Evolutionary conservation across 1,140 invertebrate genomes (phyloP).

Genomic region (Zeugodacus cucurbitae): DNA sequence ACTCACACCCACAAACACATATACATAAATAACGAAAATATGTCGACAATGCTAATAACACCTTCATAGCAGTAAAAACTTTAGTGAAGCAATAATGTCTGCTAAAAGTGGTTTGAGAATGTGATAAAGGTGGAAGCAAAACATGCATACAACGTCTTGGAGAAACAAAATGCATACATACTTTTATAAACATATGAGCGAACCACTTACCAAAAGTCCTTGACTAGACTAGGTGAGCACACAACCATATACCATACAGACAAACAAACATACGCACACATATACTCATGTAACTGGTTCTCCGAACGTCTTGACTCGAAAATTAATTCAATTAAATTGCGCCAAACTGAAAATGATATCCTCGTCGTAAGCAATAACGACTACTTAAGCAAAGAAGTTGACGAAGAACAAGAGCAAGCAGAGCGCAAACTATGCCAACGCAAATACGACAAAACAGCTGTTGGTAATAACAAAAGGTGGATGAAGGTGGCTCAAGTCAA

Average conservation of each 20-base stretch:
- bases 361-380: not conserved
- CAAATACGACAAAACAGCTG: not conserved
- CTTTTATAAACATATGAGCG: not conserved
- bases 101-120: too few relatives aligned
- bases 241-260: too few relatives aligned
- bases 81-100: not conserved
- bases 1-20: too few relatives aligned
- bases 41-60: not conserved
- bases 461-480: not conserved
- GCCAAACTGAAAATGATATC: constrained; percentile 9
- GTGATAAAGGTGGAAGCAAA: too few relatives aligned
- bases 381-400: not conserved
- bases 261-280: not conserved
- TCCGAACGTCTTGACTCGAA: not conserved
- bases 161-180: not conserved
- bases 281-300: not conserved
- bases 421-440: not conserved
- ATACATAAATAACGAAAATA: not conserved
- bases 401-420: not conserved
- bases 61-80: not conserved
- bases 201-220: not conserved
- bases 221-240: not conserved
- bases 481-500: not conserved
- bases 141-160: not conserved
- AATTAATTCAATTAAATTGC: constrained; percentile 13